These are phyloP conservation scores for Gonatopus flavifemur DNA, from an alignment of 1,140 invertebrate genomes.

Conservation along the genomic window DNA sequence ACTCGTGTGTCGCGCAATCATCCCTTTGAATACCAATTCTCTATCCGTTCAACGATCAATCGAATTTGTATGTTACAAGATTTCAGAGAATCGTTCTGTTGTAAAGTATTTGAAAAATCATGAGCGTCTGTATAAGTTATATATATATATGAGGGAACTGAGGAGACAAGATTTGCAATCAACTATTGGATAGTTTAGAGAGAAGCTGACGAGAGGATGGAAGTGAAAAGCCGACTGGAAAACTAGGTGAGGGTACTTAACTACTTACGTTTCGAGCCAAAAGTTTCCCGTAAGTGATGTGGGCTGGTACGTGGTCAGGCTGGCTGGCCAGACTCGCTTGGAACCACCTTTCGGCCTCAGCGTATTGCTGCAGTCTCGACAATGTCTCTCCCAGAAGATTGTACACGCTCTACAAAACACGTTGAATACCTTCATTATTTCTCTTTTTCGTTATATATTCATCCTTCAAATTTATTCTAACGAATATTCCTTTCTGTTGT, in stretches of 20 bases:
- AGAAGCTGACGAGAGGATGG: constrained; percentile 13
- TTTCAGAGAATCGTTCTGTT: background rate
- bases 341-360: constrained; percentile 83
- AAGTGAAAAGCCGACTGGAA: constrained; percentile 25
- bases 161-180: too few relatives aligned
- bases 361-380: constrained; percentile 75
- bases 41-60: too few relatives aligned
- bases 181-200: too few relatives aligned
- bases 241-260: too few relatives aligned
- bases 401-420: constrained; percentile 70
- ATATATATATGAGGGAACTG: too few relatives aligned
- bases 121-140: background rate
- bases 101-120: background rate
- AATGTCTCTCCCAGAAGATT: constrained; percentile 86
- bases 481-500: too few relatives aligned
- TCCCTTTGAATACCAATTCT: too few relatives aligned
- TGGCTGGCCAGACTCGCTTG: constrained; percentile 77
- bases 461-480: too few relatives aligned
- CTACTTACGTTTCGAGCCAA: constrained; percentile 83
- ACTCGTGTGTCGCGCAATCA: too few relatives aligned
- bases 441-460: too few relatives aligned
- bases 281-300: constrained; percentile 89
- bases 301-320: constrained; percentile 84
- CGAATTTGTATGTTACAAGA: too few relatives aligned
- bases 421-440: too few relatives aligned